These are phyloP conservation scores for Atrina japonica DNA, from an alignment of 2,888 invertebrate genomes.

Conservation along the genomic window DNA sequence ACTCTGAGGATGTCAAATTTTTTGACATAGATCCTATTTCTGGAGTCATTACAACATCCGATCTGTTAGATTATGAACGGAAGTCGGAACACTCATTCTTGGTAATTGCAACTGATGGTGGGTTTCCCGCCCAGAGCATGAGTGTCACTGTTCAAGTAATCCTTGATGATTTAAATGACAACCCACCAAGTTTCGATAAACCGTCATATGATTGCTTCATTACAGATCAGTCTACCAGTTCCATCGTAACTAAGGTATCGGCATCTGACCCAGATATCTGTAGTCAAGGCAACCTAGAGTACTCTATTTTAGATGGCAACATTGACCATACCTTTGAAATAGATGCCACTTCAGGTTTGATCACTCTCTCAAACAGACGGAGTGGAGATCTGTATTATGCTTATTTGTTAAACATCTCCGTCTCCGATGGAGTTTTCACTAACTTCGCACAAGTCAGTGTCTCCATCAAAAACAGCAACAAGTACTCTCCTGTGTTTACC, in stretches of 20 bases:
- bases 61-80: conserved; percentile 72
- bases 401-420: conserved; percentile 93
- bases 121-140: conserved; percentile 90
- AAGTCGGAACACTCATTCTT: conserved; percentile 88
- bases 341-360: conserved; percentile 82
- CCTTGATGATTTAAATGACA: conserved; percentile 95
- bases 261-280: conserved; percentile 93
- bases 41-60: conserved; percentile 88
- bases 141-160: conserved; percentile 92
- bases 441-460: conserved; percentile 86
- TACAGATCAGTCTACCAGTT: conserved; percentile 90
- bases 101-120: conserved; percentile 90
- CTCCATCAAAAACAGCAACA: conserved; percentile 84
- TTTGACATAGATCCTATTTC: conserved; percentile 90
- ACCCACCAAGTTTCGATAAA: conserved; percentile 85
- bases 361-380: conserved; percentile 88
- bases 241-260: conserved; percentile 92
- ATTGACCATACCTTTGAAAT: conserved; percentile 82
- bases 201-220: conserved; percentile 87
- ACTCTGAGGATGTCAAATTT: conserved; percentile 83
- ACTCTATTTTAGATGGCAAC: conserved; percentile 91
- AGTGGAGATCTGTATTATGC: conserved; percentile 86
- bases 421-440: conserved; percentile 97
- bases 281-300: conserved; percentile 88
- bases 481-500: conserved; percentile 89